phyloP scores from a whole-genome alignment of 1,140 invertebrate genomes.

The Atta colombica region DNA sequence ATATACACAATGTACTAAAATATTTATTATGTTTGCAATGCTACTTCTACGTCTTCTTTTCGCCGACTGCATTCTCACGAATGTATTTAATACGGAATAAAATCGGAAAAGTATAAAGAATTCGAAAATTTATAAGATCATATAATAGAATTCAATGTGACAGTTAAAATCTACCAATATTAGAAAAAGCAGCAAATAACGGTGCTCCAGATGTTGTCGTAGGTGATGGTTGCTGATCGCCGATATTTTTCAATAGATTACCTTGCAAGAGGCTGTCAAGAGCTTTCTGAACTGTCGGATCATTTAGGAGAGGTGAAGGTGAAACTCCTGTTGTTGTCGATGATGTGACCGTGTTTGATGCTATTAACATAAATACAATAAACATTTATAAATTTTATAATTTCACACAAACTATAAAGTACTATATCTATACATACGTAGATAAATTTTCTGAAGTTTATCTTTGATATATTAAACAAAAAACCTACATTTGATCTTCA shows the following conservation, averaged over 20 bases:
- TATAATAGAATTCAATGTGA: constrained; percentile 29
- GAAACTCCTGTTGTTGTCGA: constrained; percentile 80
- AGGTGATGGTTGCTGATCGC: constrained; percentile 77
- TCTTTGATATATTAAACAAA: background rate
- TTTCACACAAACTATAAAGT: constrained; percentile 6
- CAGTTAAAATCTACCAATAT: constrained; percentile 83
- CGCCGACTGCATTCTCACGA: background rate
- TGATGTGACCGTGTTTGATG: constrained; percentile 73
- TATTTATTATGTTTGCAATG: constrained; percentile 30
- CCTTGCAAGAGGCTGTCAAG: constrained; percentile 91
- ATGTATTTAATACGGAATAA: constrained; percentile 21
- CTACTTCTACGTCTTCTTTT: background rate
- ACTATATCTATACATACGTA: too few relatives aligned
- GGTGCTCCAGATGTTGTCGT: constrained; percentile 73
- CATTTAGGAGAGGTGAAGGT: constrained; percentile 89
- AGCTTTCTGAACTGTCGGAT: constrained; percentile 92
- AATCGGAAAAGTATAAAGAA: constrained; percentile 20
- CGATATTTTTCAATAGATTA: constrained; percentile 88
- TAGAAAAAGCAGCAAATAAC: constrained; percentile 85
- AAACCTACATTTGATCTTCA: background rate
- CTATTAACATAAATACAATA: constrained; percentile 75
- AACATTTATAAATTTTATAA: constrained; percentile 62
- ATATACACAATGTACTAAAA: constrained; percentile 61
- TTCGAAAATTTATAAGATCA: background rate
- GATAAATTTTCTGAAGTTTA: background rate